phyloP scores from a whole-genome alignment of 2,797 vertebrate genomes.

The Streptopelia turtur region DNA sequence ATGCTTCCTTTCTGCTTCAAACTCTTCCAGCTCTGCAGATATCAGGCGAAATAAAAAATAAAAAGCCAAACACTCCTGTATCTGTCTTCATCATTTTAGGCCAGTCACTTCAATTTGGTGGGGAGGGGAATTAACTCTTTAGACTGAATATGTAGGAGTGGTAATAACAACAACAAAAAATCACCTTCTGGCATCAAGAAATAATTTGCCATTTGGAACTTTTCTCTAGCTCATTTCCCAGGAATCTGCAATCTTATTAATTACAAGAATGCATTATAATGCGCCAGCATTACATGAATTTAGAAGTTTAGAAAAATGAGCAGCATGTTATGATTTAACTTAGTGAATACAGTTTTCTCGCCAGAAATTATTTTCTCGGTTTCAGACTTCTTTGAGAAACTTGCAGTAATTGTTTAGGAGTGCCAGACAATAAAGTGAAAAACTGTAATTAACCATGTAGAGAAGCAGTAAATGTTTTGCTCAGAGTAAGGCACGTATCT shows the following conservation, averaged over 20 bases:
- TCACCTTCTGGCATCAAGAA: background rate
- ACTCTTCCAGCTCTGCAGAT: background rate
- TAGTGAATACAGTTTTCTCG: background rate
- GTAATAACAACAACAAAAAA: background rate
- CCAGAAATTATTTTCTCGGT: background rate
- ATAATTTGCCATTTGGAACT: background rate
- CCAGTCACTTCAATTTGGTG: background rate
- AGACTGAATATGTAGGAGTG: background rate
- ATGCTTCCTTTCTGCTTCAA: background rate
- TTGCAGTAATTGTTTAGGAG: background rate
- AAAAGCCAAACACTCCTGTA: background rate
- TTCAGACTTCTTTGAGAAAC: background rate
- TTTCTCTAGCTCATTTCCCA: background rate
- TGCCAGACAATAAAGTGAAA: background rate
- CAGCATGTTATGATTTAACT: background rate
- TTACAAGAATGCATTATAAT: background rate
- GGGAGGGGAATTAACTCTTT: background rate
- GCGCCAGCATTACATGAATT: background rate
- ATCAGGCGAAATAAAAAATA: background rate
- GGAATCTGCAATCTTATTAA: background rate
- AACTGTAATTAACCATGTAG: background rate
- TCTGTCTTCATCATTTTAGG: background rate
- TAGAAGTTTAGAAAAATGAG: background rate
- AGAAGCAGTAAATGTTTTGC: background rate
- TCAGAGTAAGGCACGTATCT: background rate